Conservation (phyloP, 2,888 invertebrate genomes). For the Ennomos fuscantarius region DNA sequence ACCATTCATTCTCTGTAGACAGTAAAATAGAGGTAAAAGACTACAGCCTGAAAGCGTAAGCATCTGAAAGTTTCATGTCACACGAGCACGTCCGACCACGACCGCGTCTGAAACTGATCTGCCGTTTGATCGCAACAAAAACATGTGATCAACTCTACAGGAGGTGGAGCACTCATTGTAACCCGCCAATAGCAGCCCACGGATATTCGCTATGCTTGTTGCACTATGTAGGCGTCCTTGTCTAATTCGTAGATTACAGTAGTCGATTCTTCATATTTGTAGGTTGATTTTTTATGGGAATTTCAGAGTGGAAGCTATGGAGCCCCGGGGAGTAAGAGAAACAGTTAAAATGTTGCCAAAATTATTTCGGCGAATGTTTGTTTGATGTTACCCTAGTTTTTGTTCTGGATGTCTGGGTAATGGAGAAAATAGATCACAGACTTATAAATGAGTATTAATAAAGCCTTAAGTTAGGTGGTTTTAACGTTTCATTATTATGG, state of each 20-base stretch:
- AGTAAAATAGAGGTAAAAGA: too few species aligned
- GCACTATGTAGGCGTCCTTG: slow-evolving; percentile 41
- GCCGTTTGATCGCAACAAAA: slow-evolving; percentile 63
- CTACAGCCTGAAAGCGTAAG: slow-evolving; percentile 49
- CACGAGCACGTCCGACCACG: slow-evolving; percentile 52
- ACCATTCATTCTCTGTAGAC: too few species aligned
- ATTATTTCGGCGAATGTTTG: slow-evolving; percentile 46
- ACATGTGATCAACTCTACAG: slow-evolving; percentile 61
- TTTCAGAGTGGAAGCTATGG: slow-evolving; percentile 60
- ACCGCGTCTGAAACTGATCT: slow-evolving; percentile 54
- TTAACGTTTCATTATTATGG: slow-evolving; percentile 1
- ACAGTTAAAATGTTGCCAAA: slow-evolving; percentile 59
- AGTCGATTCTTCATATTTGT: slow-evolving; percentile 74
- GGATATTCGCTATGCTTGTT: slow-evolving; percentile 45
- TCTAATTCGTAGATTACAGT: slow-evolving; percentile 66
- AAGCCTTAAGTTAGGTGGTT: slow-evolving; percentile 2
- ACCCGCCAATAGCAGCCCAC: slow-evolving; percentile 49
- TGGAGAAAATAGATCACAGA: slow-evolving; percentile 16
- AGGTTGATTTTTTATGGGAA: slow-evolving; percentile 72
- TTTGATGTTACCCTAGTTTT: slow-evolving; percentile 42
- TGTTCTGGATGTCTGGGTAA: slow-evolving; percentile 37
- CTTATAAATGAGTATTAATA: background rate
- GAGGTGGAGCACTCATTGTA: slow-evolving; percentile 54
- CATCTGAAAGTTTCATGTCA: slow-evolving; percentile 55
- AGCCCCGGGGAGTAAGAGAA: slow-evolving; percentile 54